Evolutionary conservation across 2,888 invertebrate species (phyloP).

Genomic region (Drosophila sordidula): DNA sequence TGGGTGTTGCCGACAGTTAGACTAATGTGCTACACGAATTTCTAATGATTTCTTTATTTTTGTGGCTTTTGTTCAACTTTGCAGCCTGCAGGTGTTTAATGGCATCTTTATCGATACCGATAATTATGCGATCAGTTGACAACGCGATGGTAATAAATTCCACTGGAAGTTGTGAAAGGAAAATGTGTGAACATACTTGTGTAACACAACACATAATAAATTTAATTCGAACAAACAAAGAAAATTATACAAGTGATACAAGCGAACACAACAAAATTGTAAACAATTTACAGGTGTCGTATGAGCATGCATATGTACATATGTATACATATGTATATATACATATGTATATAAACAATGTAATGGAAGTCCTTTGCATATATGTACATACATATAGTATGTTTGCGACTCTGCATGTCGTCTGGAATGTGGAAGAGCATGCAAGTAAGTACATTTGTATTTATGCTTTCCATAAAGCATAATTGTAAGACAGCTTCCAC

Average conservation of each 20-base stretch:
- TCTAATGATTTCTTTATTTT: slow-evolving; percentile 74
- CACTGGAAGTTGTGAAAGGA: background rate
- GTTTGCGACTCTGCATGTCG: background rate
- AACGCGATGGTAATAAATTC: background rate
- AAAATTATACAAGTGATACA: background rate
- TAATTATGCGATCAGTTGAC: slow-evolving; percentile 1
- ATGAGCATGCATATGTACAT: background rate
- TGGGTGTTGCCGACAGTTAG: slow-evolving; percentile 66
- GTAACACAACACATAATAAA: background rate
- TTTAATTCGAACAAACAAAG: slow-evolving; percentile 12
- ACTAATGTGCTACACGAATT: slow-evolving; percentile 76
- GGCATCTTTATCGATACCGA: slow-evolving; percentile 4
- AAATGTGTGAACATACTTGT: background rate
- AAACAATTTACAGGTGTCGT: slow-evolving; percentile 17
- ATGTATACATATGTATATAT: no score
- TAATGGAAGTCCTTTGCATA: no score
- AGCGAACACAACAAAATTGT: background rate
- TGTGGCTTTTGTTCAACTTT: slow-evolving; percentile 23
- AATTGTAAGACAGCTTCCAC: slow-evolving; percentile 31
- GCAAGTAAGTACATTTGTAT: slow-evolving; percentile 14
- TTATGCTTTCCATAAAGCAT: slow-evolving; percentile 32
- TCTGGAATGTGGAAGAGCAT: slow-evolving; percentile 14
- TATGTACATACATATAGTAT: background rate
- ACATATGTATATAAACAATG: no score
- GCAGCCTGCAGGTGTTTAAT: slow-evolving; percentile 20